A percentile compares a stretch with the other conserved stretches of the same genome.
Conservation (phyloP, 2,113 vertebrate species). For the Campylomormyrus numenius region DNA sequence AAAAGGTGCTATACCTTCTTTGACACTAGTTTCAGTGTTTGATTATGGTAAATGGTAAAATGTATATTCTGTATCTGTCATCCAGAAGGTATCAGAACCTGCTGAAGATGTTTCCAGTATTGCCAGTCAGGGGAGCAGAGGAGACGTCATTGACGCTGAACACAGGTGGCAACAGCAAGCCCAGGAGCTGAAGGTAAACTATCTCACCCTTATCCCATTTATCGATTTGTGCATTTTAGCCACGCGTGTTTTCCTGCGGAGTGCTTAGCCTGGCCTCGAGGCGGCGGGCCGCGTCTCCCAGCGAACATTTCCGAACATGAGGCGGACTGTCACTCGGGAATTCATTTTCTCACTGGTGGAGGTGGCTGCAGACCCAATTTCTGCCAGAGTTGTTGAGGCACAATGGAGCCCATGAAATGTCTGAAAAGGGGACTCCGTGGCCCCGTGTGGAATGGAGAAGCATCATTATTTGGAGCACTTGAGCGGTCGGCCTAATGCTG, state of each 20-base stretch:
- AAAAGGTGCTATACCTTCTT: background rate
- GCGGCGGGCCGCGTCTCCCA: slow-evolving; percentile 32
- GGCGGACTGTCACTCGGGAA: slow-evolving; percentile 29
- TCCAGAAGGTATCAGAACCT: slow-evolving; percentile 32
- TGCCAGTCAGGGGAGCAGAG: slow-evolving; percentile 29
- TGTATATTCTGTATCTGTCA: slow-evolving; percentile 27
- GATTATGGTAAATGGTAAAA: background rate
- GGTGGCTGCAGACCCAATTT: slow-evolving; percentile 37
- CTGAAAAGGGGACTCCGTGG: slow-evolving; percentile 36
- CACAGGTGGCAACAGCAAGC: slow-evolving; percentile 54
- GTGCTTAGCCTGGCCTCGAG: slow-evolving; percentile 29
- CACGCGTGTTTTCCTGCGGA: background rate
- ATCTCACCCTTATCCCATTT: slow-evolving; percentile 26
- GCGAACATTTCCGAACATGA: slow-evolving; percentile 34
- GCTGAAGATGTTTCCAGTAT: slow-evolving; percentile 25
- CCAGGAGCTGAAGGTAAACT: slow-evolving; percentile 61
- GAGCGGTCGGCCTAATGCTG: slow-evolving; percentile 50
- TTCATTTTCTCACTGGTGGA: slow-evolving; percentile 35
- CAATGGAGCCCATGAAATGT: slow-evolving; percentile 34
- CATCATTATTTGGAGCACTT: slow-evolving; percentile 61
- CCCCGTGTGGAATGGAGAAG: slow-evolving; percentile 42
- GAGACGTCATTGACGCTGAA: slow-evolving; percentile 41
- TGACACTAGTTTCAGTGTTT: background rate
- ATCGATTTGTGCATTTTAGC: slow-evolving; percentile 31
- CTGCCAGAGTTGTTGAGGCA: slow-evolving; percentile 40